phyloP scores from a whole-genome alignment of 2,113 vertebrate genomes.

The Amphiprion percula region DNA sequence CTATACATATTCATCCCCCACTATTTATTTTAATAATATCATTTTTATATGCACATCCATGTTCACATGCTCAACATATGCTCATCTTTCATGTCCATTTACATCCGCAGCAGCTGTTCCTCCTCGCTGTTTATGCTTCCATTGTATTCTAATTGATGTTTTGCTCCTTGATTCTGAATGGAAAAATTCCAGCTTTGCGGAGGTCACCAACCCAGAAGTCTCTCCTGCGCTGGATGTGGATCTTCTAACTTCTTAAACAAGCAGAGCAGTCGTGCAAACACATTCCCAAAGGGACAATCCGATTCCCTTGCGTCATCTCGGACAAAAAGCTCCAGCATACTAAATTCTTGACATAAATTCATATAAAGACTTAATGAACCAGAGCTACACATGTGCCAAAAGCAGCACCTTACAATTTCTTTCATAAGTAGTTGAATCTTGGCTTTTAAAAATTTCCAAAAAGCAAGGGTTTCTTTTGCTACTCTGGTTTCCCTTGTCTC shows the following conservation, averaged over 20 bases:
- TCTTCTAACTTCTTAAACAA: conserved; percentile 13
- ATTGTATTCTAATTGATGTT: conserved; percentile 11
- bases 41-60: conserved; percentile 16
- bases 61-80: conserved; percentile 1
- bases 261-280: conserved; percentile 5
- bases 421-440: conserved; percentile 5
- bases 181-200: not conserved
- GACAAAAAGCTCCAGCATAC: not conserved
- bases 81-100: conserved; percentile 48
- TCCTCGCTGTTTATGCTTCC: not conserved
- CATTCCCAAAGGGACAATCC: conserved; percentile 1
- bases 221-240: not conserved
- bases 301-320: not conserved
- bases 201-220: not conserved
- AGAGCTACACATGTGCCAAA: not conserved
- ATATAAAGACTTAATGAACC: not conserved
- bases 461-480: conserved; percentile 9
- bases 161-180: conserved; percentile 21
- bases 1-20: conserved; percentile 46
- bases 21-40: conserved; percentile 55
- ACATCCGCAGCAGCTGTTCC: conserved; percentile 18
- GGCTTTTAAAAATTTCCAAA: conserved; percentile 16
- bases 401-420: not conserved
- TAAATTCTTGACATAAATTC: not conserved
- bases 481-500: not conserved